phyloP scores from a whole-genome alignment of 2,113 vertebrate genomes.

The Syrrhaptes paradoxus region DNA sequence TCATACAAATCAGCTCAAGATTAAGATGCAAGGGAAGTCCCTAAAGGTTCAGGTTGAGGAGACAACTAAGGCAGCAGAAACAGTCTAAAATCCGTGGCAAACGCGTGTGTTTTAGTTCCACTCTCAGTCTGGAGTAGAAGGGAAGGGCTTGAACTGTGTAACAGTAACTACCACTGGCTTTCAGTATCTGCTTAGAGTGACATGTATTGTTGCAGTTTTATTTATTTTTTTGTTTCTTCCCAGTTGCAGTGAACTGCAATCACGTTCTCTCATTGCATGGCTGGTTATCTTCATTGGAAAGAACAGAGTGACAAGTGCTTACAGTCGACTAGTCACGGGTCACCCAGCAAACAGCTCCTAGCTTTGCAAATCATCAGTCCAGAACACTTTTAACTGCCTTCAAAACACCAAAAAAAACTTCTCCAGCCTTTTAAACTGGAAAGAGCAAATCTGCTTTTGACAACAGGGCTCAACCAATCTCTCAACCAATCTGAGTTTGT shows the following conservation, averaged over 20 bases:
- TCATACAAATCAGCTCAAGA: constrained; percentile 32
- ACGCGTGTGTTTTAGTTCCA: background rate
- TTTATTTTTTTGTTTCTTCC: background rate
- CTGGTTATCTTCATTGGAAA: background rate
- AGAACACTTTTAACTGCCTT: background rate
- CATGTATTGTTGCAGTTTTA: background rate
- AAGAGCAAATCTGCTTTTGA: background rate
- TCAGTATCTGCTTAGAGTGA: background rate
- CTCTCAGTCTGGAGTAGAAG: background rate
- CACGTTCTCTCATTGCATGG: rapidly evolving
- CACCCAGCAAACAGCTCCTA: background rate
- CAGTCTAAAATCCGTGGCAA: background rate
- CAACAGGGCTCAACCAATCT: background rate
- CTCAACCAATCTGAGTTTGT: background rate
- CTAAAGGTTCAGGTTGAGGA: background rate
- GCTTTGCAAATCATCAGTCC: background rate
- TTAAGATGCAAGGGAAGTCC: constrained; percentile 8
- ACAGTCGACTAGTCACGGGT: background rate
- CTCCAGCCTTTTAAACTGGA: background rate
- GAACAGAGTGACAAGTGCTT: background rate
- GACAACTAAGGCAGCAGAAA: background rate
- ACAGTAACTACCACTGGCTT: background rate
- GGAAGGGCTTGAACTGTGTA: background rate
- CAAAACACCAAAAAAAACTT: background rate
- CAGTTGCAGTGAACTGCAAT: background rate